Percentiles rank a stretch among this genome's conserved stretches.
phyloP scores from a whole-genome alignment of 2,797 vertebrate species.

The Zalophus californianus region DNA sequence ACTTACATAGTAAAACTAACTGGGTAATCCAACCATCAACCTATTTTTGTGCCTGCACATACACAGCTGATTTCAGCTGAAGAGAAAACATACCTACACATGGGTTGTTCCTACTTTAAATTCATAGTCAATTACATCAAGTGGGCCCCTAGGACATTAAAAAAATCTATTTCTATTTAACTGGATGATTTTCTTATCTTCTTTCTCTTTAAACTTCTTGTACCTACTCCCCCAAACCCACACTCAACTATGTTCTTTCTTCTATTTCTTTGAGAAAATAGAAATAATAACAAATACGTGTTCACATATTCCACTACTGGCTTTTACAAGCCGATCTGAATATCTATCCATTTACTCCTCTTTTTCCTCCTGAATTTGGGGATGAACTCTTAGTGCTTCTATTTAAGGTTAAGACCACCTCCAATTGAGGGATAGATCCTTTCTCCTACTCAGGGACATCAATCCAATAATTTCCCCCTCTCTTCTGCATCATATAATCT shows the following conservation, averaged over 20 bases:
- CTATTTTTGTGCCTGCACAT: neutral
- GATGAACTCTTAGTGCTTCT: neutral
- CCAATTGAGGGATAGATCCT: neutral
- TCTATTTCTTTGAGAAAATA: neutral
- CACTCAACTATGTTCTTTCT: neutral
- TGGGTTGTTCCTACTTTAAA: neutral
- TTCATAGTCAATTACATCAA: neutral
- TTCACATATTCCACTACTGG: neutral
- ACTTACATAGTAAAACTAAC: neutral
- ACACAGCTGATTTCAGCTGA: neutral
- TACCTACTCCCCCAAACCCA: fast-evolving
- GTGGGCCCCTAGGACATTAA: neutral
- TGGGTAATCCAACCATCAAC: neutral
- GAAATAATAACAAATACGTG: neutral
- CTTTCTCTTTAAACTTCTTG: neutral
- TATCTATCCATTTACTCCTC: neutral
- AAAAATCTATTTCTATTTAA: neutral
- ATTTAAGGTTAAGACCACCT: neutral
- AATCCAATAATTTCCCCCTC: neutral
- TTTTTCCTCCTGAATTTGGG: neutral
- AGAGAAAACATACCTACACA: neutral
- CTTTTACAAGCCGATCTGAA: neutral
- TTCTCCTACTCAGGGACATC: neutral
- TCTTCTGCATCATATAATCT: neutral
- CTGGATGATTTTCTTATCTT: neutral